Evolutionary conservation across 2,888 invertebrate genomes (phyloP).

Genomic region (Nephrotoma guestfalica): DNA sequence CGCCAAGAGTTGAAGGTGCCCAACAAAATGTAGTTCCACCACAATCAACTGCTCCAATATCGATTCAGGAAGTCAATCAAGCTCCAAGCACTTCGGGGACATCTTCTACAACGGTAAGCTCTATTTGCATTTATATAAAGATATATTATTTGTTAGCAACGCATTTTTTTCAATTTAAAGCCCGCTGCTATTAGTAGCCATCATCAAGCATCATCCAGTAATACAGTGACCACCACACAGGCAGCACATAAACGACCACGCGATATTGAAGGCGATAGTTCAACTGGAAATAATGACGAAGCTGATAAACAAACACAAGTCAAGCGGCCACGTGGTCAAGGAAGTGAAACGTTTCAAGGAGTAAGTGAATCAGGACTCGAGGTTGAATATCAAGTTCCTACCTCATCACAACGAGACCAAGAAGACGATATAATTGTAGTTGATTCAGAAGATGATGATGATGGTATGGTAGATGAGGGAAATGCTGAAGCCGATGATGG

Average conservation of each 20-base stretch:
- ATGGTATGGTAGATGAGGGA: conserved; percentile 35
- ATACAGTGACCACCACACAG: conserved; percentile 53
- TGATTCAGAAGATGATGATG: conserved; percentile 58
- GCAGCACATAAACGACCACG: conserved; percentile 45
- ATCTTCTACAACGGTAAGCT: conserved; percentile 17
- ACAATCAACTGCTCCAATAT: conserved; percentile 18
- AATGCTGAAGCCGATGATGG: conserved; percentile 41
- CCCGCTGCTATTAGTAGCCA: conserved; percentile 30
- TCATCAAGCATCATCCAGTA: conserved; percentile 41
- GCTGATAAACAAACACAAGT: conserved; percentile 18
- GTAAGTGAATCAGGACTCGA: conserved; percentile 43
- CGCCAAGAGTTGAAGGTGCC: conserved; percentile 54
- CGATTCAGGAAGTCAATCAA: conserved; percentile 25
- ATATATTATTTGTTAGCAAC: neutral
- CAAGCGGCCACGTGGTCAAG: conserved; percentile 26
- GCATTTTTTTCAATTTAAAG: conserved; percentile 3
- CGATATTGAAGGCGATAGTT: conserved; percentile 39
- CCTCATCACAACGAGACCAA: conserved; percentile 74
- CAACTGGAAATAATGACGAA: conserved; percentile 34
- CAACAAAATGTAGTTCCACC: conserved; percentile 25
- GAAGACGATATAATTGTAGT: conserved; percentile 71
- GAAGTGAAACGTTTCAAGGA: conserved; percentile 28
- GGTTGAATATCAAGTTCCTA: conserved; percentile 73
- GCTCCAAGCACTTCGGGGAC: conserved; percentile 27
- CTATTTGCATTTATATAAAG: neutral